Base-by-base conservation (phyloP, 2,797 vertebrate species). In the Molothrus ater region DNA sequence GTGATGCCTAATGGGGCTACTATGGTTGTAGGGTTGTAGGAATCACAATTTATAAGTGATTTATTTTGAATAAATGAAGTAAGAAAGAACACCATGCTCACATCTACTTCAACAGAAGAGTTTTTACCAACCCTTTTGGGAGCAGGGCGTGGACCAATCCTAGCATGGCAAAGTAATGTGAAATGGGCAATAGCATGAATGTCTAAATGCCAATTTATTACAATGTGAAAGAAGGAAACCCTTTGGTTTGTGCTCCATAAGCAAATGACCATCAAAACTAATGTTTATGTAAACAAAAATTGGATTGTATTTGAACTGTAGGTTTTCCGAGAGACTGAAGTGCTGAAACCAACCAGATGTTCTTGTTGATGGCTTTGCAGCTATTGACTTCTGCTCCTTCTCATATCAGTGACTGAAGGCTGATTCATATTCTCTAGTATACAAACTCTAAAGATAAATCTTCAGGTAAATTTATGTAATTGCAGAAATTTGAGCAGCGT, bases 401-500 rank as follows among this genome's bases (percentile, higher is more conserved):
- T 82, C 38, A 13, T 87, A 61, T 69, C 65, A 88, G 47, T 60
- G 54, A 63, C 65, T 69, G 84, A 83, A 91, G 76, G 38, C 16
- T 95, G 79, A 85, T 80, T 96, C 72, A 75, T 89, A 45, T 54
- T 92, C 26, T 68, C 61, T 29, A 87, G 65, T 88, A 88, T 28
- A 92, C 13, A 89, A 38, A 82, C 50, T 57, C 91, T 63, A 65
- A 71, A 72, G 66, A 66, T 65, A 73, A 60, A 63, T 81, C 47
- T 96, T 72, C 61, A 71, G 21, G 38, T 89, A 51, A 79, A 73
- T 82, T 68, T 85, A 70, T n/a, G 26, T 87, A 88, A 66, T 17
- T 40, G 63, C 78, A 66, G 61, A 40, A 19, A 84, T 90, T 63
- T 2, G 5, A 85, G 76, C 40, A 74, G 74, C 45, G 12, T 75